These are phyloP conservation scores for Charanyca ferruginea DNA, from an alignment of 2,888 invertebrate species.

Conservation along the genomic window DNA sequence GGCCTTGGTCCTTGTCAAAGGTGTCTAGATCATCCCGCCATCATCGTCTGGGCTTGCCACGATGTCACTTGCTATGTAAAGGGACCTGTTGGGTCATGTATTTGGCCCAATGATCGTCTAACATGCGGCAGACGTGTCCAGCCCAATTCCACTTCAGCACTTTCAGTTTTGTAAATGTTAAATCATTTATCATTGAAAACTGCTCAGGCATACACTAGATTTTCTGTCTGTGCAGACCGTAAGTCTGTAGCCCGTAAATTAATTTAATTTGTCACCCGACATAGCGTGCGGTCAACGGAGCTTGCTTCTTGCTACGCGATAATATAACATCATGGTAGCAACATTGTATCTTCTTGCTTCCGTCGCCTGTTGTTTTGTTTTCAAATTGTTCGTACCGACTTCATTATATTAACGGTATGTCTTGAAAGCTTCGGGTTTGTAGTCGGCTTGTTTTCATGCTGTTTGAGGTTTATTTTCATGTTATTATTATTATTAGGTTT, in stretches of 20 bases:
- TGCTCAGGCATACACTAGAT: background rate
- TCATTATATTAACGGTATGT: constrained; percentile 63
- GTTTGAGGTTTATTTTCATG: constrained; percentile 37
- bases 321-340: constrained; percentile 67
- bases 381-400: constrained; percentile 64
- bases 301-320: constrained; percentile 69
- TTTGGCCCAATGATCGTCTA: too few relatives aligned
- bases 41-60: too few relatives aligned
- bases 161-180: too few relatives aligned
- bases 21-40: too few relatives aligned
- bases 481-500: constrained; percentile 29
- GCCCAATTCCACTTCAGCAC: too few relatives aligned
- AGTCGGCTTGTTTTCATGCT: constrained; percentile 42
- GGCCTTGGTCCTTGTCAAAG: too few relatives aligned
- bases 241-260: constrained; percentile 74
- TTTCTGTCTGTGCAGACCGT: background rate
- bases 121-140: too few relatives aligned
- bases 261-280: constrained; percentile 82
- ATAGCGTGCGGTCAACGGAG: constrained; percentile 71
- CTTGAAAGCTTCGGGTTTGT: constrained; percentile 59
- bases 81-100: too few relatives aligned
- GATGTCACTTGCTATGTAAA: too few relatives aligned
- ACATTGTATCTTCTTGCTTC: constrained; percentile 58
- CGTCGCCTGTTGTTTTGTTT: constrained; percentile 62
- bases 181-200: too few relatives aligned